Conservation (phyloP, 2,888 invertebrate genomes). For the Uropetala carovei region DNA sequence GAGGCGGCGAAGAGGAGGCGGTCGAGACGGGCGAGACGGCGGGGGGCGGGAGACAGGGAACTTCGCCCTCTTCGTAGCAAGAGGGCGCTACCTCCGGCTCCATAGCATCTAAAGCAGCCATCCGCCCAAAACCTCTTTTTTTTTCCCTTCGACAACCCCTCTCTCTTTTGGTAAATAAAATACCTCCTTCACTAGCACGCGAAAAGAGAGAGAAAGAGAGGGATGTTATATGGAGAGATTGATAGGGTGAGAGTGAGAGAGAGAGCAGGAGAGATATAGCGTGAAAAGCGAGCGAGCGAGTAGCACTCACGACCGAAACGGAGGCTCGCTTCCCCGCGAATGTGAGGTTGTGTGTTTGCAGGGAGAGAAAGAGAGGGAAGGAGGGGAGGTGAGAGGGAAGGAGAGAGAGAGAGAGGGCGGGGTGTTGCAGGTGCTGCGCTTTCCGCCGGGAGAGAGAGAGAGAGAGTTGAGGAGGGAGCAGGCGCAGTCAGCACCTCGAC, state of each 20-base stretch:
- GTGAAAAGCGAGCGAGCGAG: neutral
- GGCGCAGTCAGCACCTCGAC: constrained; percentile 56
- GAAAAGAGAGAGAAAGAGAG: neutral
- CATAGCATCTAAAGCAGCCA: constrained; percentile 48
- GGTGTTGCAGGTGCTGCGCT: constrained; percentile 49
- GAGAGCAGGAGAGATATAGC: neutral
- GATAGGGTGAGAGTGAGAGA: no score
- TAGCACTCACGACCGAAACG: neutral
- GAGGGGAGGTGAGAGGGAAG: neutral
- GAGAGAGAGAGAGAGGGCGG: neutral
- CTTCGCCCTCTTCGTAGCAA: neutral
- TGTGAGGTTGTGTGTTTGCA: neutral
- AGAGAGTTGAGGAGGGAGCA: neutral
- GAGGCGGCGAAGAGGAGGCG: neutral
- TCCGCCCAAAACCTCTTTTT: constrained; percentile 25
- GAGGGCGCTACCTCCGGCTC: constrained; percentile 36
- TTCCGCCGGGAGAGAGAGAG: constrained; percentile 50
- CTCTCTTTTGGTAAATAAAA: no score
- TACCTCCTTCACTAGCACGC: neutral
- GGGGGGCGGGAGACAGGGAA: neutral
- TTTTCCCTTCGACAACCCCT: no score
- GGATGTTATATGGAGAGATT: neutral
- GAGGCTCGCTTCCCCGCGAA: neutral
- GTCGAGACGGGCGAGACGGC: neutral
- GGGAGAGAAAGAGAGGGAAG: neutral